phyloP scores from a whole-genome alignment of 2,888 invertebrate species.

The Melieria crassipennis region DNA sequence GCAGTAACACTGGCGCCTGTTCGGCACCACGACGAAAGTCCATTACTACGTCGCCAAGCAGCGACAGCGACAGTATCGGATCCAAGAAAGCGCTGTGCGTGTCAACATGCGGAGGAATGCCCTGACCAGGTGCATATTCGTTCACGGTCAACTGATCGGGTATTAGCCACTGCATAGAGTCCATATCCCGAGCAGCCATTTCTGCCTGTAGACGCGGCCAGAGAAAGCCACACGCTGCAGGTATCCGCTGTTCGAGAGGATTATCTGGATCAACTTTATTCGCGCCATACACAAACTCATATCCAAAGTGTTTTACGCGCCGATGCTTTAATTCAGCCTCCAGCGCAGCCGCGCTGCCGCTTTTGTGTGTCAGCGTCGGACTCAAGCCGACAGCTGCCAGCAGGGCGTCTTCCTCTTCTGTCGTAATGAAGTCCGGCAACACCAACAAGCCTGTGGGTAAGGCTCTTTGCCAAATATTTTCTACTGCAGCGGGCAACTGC shows the following conservation, averaged over 20 bases:
- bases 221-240: constrained; percentile 74
- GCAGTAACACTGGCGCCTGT: constrained; percentile 74
- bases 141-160: constrained; percentile 91
- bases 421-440: constrained; percentile 76
- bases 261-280: constrained; percentile 82
- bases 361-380: constrained; percentile 61
- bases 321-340: constrained; percentile 76
- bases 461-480: constrained; percentile 58
- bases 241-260: constrained; percentile 77
- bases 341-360: constrained; percentile 42
- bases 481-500: constrained; percentile 46
- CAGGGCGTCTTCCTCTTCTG: constrained; percentile 74
- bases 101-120: constrained; percentile 95
- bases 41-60: constrained; percentile 85
- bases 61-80: constrained; percentile 86
- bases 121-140: constrained; percentile 85
- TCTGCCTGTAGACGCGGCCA: constrained; percentile 64
- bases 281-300: constrained; percentile 86
- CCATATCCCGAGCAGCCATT: constrained; percentile 65
- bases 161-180: constrained; percentile 55
- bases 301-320: constrained; percentile 90
- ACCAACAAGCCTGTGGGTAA: constrained; percentile 77
- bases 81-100: constrained; percentile 94
- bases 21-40: constrained; percentile 79
- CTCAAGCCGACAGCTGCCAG: constrained; percentile 67